These are phyloP conservation scores for Tenodera sinensis DNA, from an alignment of 2,888 invertebrate species.

Conservation along the genomic window DNA sequence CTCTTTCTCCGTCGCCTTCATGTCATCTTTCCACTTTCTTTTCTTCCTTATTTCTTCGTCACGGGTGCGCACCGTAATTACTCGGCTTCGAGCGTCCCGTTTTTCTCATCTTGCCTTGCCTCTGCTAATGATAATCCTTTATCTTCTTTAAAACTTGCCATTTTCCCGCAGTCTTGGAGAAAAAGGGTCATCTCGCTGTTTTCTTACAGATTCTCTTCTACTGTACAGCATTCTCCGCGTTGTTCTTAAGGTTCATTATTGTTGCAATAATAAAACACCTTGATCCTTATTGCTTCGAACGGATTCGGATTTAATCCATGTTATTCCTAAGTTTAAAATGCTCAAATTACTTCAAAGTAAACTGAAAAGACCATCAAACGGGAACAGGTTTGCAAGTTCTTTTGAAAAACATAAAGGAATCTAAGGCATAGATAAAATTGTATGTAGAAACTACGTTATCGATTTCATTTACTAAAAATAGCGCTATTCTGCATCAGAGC, in stretches of 20 bases:
- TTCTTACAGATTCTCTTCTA: background rate
- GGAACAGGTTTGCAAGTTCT: too few relatives aligned
- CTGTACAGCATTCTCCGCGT: background rate
- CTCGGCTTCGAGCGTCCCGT: background rate
- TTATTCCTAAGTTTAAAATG: background rate
- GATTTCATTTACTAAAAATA: too few relatives aligned
- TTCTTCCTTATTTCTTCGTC: background rate
- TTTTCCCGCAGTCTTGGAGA: background rate
- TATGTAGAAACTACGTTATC: too few relatives aligned
- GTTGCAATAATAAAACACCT: background rate
- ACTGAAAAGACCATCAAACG: too few relatives aligned
- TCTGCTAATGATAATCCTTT: constrained; percentile 4
- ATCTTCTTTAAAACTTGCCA: constrained; percentile 13
- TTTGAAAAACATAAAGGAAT: too few relatives aligned
- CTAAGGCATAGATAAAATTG: too few relatives aligned
- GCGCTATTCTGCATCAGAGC: too few relatives aligned
- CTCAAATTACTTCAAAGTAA: too few relatives aligned
- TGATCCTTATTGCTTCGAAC: background rate
- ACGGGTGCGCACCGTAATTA: background rate
- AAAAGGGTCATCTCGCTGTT: background rate
- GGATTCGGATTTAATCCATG: background rate
- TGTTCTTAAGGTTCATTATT: background rate
- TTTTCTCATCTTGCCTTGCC: background rate
- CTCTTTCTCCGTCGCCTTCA: background rate
- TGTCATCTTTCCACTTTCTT: background rate